Conservation (phyloP, 1,140 invertebrate species). For the Luehdorfia chinensis region DNA sequence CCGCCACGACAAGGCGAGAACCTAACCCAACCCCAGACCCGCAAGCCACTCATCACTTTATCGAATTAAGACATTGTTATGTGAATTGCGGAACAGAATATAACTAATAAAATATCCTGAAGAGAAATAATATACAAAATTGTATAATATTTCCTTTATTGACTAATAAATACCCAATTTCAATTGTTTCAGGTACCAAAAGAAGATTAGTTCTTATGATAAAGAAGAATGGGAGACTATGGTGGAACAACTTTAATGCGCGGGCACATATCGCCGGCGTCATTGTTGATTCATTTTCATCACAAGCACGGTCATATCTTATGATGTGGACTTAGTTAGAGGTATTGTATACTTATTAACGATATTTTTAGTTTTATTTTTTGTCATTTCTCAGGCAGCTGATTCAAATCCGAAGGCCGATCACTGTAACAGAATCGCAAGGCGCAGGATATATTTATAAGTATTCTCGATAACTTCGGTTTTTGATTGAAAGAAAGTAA, state of each 20-base stretch:
- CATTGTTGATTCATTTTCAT: conserved; percentile 83
- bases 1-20: no score
- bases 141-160: background rate
- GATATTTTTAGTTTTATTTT: no score
- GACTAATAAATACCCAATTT: no score
- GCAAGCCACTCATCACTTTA: no score
- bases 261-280: conserved; percentile 91
- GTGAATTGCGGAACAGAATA: background rate
- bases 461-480: no score
- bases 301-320: conserved; percentile 92
- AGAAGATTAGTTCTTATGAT: conserved; percentile 97
- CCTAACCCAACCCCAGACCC: no score
- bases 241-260: conserved; percentile 91
- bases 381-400: no score
- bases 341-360: no score
- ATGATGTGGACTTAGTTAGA: conserved; percentile 98
- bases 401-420: no score
- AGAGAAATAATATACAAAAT: background rate
- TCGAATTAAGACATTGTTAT: background rate
- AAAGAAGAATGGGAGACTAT: conserved; percentile 98
- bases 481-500: no score
- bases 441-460: no score
- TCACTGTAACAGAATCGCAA: no score
- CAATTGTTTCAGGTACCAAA: conserved; percentile 97
- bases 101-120: background rate